Conservation (phyloP, 2,113 vertebrate species). For the Dissostichus mawsoni region DNA sequence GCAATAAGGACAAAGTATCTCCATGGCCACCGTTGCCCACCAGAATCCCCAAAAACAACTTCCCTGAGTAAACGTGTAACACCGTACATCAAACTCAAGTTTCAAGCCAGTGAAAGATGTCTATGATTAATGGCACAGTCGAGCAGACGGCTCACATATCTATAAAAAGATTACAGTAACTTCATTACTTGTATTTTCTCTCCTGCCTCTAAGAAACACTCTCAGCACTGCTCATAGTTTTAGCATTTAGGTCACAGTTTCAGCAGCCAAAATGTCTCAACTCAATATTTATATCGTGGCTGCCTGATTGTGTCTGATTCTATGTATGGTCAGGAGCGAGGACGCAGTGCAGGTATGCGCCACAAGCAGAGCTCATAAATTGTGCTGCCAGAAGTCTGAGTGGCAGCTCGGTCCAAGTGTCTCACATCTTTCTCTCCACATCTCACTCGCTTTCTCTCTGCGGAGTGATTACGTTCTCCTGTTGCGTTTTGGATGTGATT, state of each 20-base stretch:
- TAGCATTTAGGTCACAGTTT: constrained; percentile 75
- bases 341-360: constrained; percentile 66
- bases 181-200: constrained; percentile 58
- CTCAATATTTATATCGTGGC: constrained; percentile 72
- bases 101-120: constrained; percentile 12
- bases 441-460: constrained; percentile 17
- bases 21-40: constrained; percentile 13
- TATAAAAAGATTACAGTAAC: constrained; percentile 78
- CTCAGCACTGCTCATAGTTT: constrained; percentile 71
- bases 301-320: constrained; percentile 69
- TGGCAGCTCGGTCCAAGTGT: constrained; percentile 62
- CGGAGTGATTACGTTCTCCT: constrained; percentile 69
- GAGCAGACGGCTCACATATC: constrained; percentile 54
- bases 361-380: constrained; percentile 63
- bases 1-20: constrained; percentile 15
- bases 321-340: constrained; percentile 82
- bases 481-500: constrained; percentile 70
- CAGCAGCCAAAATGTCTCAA: constrained; percentile 75
- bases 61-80: background rate
- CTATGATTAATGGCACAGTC: constrained; percentile 62
- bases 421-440: constrained; percentile 43
- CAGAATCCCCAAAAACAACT: constrained; percentile 23
- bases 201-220: constrained; percentile 50
- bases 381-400: constrained; percentile 67
- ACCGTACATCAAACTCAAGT: constrained; percentile 7